Evolutionary conservation across 2,888 invertebrate species (phyloP), one percentile per base, ranked within the genome.

Genomic region (Pseudococcus jackbeardsleyi): DNA sequence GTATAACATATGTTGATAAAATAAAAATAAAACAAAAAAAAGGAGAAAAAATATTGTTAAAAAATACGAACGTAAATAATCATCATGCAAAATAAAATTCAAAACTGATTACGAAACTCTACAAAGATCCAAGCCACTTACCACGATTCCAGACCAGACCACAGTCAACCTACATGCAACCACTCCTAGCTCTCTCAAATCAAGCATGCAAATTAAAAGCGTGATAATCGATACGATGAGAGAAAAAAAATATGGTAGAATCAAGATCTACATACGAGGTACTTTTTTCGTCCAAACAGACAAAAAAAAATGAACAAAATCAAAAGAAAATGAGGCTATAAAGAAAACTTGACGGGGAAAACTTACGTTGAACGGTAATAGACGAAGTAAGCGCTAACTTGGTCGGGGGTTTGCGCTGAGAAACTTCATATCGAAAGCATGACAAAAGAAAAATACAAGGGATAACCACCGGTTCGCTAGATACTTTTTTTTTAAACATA

Each of bases 361-460:
- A 87, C 87, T 87, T 87, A 87, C 87, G 87, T 87, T 87, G 87
- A 26, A 87, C 87, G 22, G 87, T 87, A 48, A 90, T 90, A 48
- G 90, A 90, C 89, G 90, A 89, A 84, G 89, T 89, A 87, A 90
- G 90, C 89, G 90, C 90, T 89, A 90, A 90, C 90, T 90, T 90
- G 88, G 90, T 90, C 89, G 90, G 90, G 90, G 90, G 90, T 90
- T 90, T 90, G 89, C 90, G 90, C 89, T 90, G 90, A 89, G 90
- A 90, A 89, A 90, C 90, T 90, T 90, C 85, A 64, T 26, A 33
- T 39, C 15, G 84, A 72, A 88, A 88, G 88, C 88, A 88, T 88
- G 88, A 88, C 88, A 88, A 88, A 85, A 59, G 64, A 85, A 59
- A 88, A 79, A 87, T 42, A 77, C 15, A 72, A 12, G 26, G 68